Evolutionary conservation across 2,113 vertebrate species (phyloP).

Genomic region (Daboia siamensis): DNA sequence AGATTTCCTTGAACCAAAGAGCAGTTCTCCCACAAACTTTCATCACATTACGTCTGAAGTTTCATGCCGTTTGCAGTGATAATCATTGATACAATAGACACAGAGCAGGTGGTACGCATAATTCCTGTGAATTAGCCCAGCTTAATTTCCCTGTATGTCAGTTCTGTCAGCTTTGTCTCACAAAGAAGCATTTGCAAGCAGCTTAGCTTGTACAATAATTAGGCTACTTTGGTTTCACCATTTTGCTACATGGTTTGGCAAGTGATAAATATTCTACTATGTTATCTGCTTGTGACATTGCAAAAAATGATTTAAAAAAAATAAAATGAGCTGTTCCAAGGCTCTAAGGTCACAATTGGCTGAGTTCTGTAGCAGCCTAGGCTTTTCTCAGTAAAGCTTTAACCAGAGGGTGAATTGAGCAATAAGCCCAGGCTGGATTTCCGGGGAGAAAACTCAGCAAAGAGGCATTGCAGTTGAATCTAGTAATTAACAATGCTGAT

Average conservation of each 20-base stretch:
- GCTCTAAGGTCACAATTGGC: not conserved
- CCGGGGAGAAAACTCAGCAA: not conserved
- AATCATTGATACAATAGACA: not conserved
- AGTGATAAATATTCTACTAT: not conserved
- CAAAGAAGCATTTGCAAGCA: conserved; percentile 25
- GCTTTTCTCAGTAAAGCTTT: not conserved
- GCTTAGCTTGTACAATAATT: not conserved
- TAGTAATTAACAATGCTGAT: not conserved
- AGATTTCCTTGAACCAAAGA: not conserved
- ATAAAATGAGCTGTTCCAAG: not conserved
- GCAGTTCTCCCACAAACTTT: conserved; percentile 9
- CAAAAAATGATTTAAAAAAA: not conserved
- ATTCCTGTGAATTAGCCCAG: not conserved
- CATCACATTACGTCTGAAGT: not conserved
- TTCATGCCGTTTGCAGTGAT: not conserved
- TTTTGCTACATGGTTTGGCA: not conserved
- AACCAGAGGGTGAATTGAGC: not conserved
- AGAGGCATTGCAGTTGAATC: no score
- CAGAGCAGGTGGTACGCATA: not conserved
- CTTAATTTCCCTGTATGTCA: not conserved
- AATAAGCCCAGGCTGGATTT: not conserved
- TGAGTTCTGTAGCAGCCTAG: not conserved
- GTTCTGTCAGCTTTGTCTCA: not conserved
- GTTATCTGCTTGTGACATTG: not conserved
- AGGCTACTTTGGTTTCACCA: not conserved